Conservation (phyloP, 1,140 invertebrate species). For the Panonychus citri region DNA sequence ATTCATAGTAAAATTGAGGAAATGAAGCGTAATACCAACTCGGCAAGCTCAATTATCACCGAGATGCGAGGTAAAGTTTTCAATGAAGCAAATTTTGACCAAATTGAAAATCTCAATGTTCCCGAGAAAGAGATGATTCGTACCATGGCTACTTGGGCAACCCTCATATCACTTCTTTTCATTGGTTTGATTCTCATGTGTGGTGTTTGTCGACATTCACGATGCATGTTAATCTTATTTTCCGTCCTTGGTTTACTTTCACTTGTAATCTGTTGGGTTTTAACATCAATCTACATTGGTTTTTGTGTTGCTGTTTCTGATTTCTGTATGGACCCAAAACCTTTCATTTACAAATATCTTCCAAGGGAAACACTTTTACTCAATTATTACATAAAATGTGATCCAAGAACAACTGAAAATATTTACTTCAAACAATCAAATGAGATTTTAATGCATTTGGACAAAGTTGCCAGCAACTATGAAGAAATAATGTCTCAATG, state of each 20-base stretch:
- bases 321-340: conserved; percentile 45
- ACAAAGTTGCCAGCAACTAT: neutral
- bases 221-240: conserved; percentile 56
- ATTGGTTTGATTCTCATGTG: conserved; percentile 54
- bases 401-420: conserved; percentile 19
- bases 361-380: conserved; percentile 31
- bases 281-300: conserved; percentile 55
- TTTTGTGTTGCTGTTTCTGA: conserved; percentile 51
- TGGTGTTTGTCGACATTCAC: conserved; percentile 52
- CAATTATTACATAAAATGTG: conserved; percentile 57
- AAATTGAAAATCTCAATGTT: neutral
- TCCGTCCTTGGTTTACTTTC: conserved; percentile 63
- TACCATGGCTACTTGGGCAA: conserved; percentile 52
- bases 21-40: conserved; percentile 17
- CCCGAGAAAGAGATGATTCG: conserved; percentile 20
- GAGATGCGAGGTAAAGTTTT: conserved; percentile 19
- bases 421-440: neutral
- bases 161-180: conserved; percentile 46
- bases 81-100: conserved; percentile 3
- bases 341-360: conserved; percentile 23
- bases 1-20: conserved; percentile 14
- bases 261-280: conserved; percentile 67
- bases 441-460: neutral
- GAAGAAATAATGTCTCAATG: neutral
- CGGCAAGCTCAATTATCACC: conserved; percentile 16